Conservation (phyloP, 2,888 invertebrate genomes). For the Microplitis deprimator region DNA sequence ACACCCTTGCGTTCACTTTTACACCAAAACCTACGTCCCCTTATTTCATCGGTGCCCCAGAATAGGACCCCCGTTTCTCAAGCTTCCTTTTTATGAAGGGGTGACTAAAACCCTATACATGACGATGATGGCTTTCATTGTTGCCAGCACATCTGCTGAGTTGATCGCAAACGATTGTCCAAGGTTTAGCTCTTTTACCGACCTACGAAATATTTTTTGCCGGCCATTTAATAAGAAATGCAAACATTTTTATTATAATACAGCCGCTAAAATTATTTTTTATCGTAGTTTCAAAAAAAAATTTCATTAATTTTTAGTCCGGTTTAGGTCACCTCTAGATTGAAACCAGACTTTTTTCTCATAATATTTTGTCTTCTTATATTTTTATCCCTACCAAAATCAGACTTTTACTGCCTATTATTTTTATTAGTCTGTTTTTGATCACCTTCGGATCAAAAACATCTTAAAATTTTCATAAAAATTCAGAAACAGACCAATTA, state of each 20-base stretch:
- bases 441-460: too few relatives aligned
- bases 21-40: conserved; percentile 17
- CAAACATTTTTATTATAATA: background rate
- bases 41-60: conserved; percentile 47
- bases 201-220: background rate
- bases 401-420: too few relatives aligned
- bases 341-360: too few relatives aligned
- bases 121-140: conserved; percentile 61
- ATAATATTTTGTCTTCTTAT: too few relatives aligned
- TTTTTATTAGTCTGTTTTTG: too few relatives aligned
- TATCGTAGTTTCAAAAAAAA: too few relatives aligned
- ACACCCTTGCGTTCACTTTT: conserved; percentile 40
- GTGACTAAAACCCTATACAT: conserved; percentile 22
- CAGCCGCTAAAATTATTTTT: too few relatives aligned
- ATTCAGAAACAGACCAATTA: too few relatives aligned
- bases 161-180: conserved; percentile 68
- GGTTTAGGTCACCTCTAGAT: too few relatives aligned
- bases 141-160: conserved; percentile 70
- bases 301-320: too few relatives aligned
- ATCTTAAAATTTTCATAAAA: too few relatives aligned
- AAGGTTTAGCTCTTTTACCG: conserved; percentile 56
- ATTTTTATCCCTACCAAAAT: too few relatives aligned
- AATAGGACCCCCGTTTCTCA: conserved; percentile 43
- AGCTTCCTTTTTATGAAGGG: conserved; percentile 47
- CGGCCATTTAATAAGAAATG: background rate